A percentile compares a stretch with the other conserved stretches of the same genome.
phyloP scores from a whole-genome alignment of 2,113 vertebrate species.

The Cynopterus brachyotis region DNA sequence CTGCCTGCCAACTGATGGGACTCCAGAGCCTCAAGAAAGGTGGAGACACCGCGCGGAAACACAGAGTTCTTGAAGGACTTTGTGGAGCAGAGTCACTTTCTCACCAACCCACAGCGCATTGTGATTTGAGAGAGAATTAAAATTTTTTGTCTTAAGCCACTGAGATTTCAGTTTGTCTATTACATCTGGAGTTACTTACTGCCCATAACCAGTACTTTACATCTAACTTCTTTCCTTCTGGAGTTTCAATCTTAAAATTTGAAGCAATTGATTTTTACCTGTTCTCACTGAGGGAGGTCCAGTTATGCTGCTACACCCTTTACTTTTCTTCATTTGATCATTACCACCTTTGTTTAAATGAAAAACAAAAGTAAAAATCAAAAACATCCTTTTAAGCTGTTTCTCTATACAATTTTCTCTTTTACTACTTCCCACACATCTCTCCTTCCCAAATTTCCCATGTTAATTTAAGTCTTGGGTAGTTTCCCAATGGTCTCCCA shows the following conservation, averaged over 20 bases:
- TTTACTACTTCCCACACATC: background rate
- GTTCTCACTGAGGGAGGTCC: background rate
- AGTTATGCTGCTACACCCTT: background rate
- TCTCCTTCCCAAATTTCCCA: background rate
- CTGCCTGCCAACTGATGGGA: background rate
- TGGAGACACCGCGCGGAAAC: background rate
- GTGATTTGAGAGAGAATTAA: background rate
- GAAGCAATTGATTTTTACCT: background rate
- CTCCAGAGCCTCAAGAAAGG: background rate
- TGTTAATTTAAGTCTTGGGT: background rate
- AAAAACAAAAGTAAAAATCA: background rate
- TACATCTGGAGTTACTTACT: background rate
- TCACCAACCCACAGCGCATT: background rate
- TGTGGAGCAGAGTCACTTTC: background rate
- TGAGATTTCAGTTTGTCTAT: background rate
- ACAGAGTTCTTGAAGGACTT: background rate
- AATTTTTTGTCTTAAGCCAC: background rate
- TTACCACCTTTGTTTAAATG: background rate
- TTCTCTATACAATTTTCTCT: background rate
- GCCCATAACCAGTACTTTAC: background rate
- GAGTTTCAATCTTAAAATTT: background rate
- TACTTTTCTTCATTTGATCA: background rate
- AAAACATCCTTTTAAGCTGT: background rate
- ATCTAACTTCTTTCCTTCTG: background rate
- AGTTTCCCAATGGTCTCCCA: background rate